A percentile compares a stretch with the other conserved stretches of the same genome.
Evolutionary conservation across 2,888 invertebrate species (phyloP).

Genomic region (Andricus curvator): DNA sequence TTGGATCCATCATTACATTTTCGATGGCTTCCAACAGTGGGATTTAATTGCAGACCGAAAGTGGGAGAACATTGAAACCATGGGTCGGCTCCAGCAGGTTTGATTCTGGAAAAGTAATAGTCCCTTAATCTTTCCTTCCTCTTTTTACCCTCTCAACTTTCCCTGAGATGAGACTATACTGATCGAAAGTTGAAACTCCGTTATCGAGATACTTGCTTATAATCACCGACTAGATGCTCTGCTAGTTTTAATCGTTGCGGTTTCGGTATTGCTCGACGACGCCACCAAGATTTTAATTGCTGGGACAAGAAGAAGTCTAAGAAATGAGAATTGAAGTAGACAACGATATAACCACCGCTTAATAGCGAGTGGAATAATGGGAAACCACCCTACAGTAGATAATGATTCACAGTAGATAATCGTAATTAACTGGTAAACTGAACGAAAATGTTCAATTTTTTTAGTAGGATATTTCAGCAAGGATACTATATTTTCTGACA

Average conservation of each 20-base stretch:
- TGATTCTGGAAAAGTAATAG: background rate
- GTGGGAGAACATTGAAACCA: background rate
- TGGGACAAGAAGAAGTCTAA: conserved; percentile 14
- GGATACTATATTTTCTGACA: too few relatives aligned
- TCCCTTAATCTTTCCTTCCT: background rate
- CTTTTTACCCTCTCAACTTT: background rate
- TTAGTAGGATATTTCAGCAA: too few relatives aligned
- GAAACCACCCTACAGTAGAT: too few relatives aligned
- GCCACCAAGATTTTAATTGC: conserved; percentile 35
- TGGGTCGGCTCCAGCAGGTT: background rate
- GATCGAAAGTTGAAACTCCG: background rate
- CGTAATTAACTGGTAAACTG: too few relatives aligned
- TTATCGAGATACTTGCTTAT: conserved; percentile 35
- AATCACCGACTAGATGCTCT: background rate
- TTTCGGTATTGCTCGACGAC: background rate
- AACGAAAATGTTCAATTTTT: too few relatives aligned
- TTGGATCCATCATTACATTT: background rate
- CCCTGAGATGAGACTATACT: background rate
- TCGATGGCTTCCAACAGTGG: background rate
- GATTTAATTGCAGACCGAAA: conserved; percentile 10
- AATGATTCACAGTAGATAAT: too few relatives aligned
- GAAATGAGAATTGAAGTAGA: conserved; percentile 32
- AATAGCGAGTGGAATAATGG: background rate
- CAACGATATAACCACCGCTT: conserved; percentile 34
- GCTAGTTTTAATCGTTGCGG: conserved; percentile 1